A percentile compares a stretch with the other conserved stretches of the same genome.
phyloP scores from a whole-genome alignment of 2,797 vertebrate species.

The Mycteria americana region DNA sequence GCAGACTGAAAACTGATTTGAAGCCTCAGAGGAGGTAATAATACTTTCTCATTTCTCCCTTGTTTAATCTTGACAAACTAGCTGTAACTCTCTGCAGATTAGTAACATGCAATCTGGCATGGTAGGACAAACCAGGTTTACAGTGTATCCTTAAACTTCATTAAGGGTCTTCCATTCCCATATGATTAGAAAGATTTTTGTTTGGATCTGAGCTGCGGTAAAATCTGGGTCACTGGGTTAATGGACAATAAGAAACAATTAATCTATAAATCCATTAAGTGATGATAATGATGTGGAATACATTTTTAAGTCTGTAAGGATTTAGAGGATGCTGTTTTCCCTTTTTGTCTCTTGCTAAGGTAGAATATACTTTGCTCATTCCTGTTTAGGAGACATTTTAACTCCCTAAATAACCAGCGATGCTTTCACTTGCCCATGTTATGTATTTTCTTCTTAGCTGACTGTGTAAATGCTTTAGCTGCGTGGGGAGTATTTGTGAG shows the following conservation, averaged over 20 bases:
- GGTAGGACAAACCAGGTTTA: background rate
- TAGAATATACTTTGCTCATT: background rate
- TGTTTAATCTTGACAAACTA: slow-evolving; percentile 43
- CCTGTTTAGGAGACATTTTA: background rate
- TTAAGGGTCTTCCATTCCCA: background rate
- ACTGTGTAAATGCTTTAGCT: background rate
- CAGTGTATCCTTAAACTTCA: background rate
- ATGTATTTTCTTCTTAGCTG: background rate
- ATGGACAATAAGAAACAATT: slow-evolving; percentile 7
- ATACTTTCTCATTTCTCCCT: slow-evolving; percentile 17
- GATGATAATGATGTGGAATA: background rate
- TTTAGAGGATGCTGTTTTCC: background rate
- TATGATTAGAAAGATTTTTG: background rate
- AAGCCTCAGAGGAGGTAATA: slow-evolving; percentile 49
- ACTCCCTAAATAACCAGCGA: background rate
- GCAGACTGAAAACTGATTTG: slow-evolving; percentile 53
- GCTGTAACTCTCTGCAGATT: background rate
- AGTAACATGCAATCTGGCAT: background rate
- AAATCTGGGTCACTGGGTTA: slow-evolving; percentile 35
- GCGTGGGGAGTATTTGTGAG: background rate
- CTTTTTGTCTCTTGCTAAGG: background rate
- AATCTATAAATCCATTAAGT: background rate
- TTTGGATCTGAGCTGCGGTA: background rate
- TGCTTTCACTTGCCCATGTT: background rate
- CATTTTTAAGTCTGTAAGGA: background rate